Base-by-base conservation (phyloP, 2,888 invertebrate species). In the Halictus ligatus region DNA sequence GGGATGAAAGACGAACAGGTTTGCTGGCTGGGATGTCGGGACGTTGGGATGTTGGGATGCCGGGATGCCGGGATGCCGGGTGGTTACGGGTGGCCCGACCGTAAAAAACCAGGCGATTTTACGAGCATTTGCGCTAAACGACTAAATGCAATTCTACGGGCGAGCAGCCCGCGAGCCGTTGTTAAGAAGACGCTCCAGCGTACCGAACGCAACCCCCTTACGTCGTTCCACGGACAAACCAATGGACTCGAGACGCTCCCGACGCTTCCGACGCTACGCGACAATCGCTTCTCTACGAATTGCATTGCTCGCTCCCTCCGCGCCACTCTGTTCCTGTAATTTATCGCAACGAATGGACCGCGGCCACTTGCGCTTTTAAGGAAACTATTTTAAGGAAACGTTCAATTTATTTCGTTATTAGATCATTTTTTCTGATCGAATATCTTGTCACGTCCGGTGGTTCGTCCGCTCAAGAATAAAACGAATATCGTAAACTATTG, bases 111-210 rank as follows among this genome's bases (percentile, higher is more conserved):
- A 40, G 15, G 64, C 79, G 85, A 87, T 90, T 90, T 89, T 90
- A 90, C 85, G 89, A 90, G 84, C 87, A 83, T 85, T 89, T 82
- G 74, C 83, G 13, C 80, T 88, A 88, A 89, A 86, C 88, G 90
- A 87, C 80, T 71, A 81, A 89, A 84, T 80, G 80, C 83, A 64
- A 90, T 88, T 89, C 76, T 35, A 87, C 79, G 78, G 75, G 64
- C 81, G 81, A 83, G 78, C 75, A 80, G 79, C 73, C 75, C 43
- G 82, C 67, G 80, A 81, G 82, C 79, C 71, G 58, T 78, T 77
- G 78, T 88, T 82, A 79, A 81, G 80, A 50, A 79, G 67, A 21
- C 67, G 67, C 67, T 71, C 15, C 29, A 29, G 67, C 74, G 81
- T 75, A 79, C 64, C 80, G 78, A 78, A 81, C 78, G 40, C 58